phyloP scores from a whole-genome alignment of 2,797 vertebrate species.

The Catostomus latipinnis region DNA sequence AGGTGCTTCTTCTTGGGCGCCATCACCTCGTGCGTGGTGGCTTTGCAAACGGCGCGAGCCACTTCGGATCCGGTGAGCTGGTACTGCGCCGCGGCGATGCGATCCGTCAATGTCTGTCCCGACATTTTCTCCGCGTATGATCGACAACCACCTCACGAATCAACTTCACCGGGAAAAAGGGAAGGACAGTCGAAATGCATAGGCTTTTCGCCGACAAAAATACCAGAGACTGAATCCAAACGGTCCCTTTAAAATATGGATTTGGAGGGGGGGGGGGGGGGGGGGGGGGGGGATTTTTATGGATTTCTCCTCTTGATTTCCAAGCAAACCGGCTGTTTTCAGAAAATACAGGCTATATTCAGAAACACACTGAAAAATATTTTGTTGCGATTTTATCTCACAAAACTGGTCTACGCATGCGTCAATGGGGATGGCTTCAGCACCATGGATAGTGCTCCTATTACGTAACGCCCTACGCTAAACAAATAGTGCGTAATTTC shows the following conservation, averaged over 20 bases:
- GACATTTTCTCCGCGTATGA: conserved; percentile 89
- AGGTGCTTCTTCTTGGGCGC: conserved; percentile 99
- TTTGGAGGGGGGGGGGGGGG: too few species aligned
- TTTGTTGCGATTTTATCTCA: background rate
- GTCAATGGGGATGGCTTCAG: conserved; percentile 68
- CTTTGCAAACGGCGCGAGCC: conserved; percentile 98
- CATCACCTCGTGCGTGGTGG: conserved; percentile 99
- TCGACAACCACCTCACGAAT: conserved; percentile 68
- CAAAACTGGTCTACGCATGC: conserved; percentile 51
- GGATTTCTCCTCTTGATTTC: conserved; percentile 46
- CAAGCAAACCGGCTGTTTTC: conserved; percentile 38
- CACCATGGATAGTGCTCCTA: conserved; percentile 74
- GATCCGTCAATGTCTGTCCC: conserved; percentile 98
- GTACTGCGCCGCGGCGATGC: conserved; percentile 99
- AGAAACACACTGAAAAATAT: conserved; percentile 12
- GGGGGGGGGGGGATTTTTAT: background rate
- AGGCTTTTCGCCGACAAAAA: conserved; percentile 44
- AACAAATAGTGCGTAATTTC: conserved; percentile 55
- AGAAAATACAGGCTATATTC: conserved; percentile 63
- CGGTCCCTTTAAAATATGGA: conserved; percentile 9
- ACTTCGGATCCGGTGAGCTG: conserved; percentile 98
- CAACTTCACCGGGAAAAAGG: conserved; percentile 55
- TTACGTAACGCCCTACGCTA: conserved; percentile 74
- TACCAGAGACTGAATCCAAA: conserved; percentile 4
- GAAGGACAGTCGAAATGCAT: conserved; percentile 49